Evolutionary conservation across 2,888 invertebrate genomes (phyloP).

Genomic region (Sesia apiformis): DNA sequence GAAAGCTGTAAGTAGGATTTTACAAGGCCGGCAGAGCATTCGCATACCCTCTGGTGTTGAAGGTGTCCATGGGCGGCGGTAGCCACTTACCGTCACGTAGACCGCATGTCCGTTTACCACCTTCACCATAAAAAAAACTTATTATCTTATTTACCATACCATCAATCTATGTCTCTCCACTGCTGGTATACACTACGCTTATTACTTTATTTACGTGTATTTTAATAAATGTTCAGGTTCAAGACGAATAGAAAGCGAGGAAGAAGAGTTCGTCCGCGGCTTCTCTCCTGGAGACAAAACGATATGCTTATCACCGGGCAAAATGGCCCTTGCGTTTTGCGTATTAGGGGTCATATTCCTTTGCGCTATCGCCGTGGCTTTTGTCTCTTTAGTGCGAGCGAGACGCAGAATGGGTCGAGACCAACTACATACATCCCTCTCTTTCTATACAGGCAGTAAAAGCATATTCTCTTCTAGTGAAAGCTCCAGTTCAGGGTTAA

Average conservation of each 20-base stretch:
- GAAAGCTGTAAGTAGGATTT: too few species aligned
- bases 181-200: too few species aligned
- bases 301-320: slow-evolving; percentile 83
- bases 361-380: slow-evolving; percentile 80
- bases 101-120: too few species aligned
- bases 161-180: too few species aligned
- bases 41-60: too few species aligned
- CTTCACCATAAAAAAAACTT: too few species aligned
- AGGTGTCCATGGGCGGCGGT: too few species aligned
- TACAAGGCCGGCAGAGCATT: too few species aligned
- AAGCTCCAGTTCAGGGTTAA: slow-evolving; percentile 74
- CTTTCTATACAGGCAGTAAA: slow-evolving; percentile 74
- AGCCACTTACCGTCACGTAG: too few species aligned
- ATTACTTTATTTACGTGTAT: background rate
- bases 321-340: slow-evolving; percentile 84
- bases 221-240: slow-evolving; percentile 37
- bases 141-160: too few species aligned
- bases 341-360: slow-evolving; percentile 82
- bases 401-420: slow-evolving; percentile 67
- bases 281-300: slow-evolving; percentile 76
- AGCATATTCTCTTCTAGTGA: slow-evolving; percentile 77
- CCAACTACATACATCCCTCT: slow-evolving; percentile 65
- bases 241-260: slow-evolving; percentile 55
- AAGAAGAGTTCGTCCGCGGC: slow-evolving; percentile 50
- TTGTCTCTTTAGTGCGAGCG: slow-evolving; percentile 78